Percentiles rank a stretch among this genome's conserved stretches.
Evolutionary conservation across 2,113 vertebrate species (phyloP).

Genomic region (Pteropus alecto): DNA sequence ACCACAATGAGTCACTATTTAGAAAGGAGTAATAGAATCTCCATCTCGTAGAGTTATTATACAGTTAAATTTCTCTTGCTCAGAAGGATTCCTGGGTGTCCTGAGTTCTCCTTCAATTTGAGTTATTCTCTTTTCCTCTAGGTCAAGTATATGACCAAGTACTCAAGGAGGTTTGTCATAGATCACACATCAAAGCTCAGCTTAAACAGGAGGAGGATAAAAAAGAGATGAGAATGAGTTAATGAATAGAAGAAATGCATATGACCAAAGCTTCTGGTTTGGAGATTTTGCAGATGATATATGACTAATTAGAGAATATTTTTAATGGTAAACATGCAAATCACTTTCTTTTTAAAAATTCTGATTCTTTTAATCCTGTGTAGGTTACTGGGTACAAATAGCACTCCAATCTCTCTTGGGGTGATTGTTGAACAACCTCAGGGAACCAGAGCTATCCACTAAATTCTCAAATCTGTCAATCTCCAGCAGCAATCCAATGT

Average conservation of each 20-base stretch:
- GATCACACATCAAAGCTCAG: background rate
- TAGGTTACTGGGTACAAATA: background rate
- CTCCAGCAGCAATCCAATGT: background rate
- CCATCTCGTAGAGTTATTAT: too few species aligned
- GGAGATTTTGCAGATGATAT: background rate
- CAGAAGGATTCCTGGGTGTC: background rate
- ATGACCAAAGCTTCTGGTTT: background rate
- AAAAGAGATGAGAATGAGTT: background rate
- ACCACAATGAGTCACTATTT: slow-evolving; percentile 38
- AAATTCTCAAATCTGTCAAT: background rate
- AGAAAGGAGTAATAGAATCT: too few species aligned
- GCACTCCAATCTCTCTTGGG: background rate
- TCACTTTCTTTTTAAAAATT: slow-evolving; percentile 18
- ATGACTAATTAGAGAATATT: background rate
- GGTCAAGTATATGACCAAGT: background rate
- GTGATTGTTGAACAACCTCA: background rate
- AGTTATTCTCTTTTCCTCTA: slow-evolving; percentile 12
- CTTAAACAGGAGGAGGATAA: background rate
- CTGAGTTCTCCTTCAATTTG: background rate
- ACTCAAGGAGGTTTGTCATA: background rate
- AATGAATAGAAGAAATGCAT: background rate
- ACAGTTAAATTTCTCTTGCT: slow-evolving; percentile 29
- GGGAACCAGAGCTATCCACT: background rate
- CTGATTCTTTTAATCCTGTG: background rate
- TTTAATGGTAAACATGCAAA: background rate